Conservation (phyloP, 2,888 invertebrate species). For the Ornithoptera priamus region DNA sequence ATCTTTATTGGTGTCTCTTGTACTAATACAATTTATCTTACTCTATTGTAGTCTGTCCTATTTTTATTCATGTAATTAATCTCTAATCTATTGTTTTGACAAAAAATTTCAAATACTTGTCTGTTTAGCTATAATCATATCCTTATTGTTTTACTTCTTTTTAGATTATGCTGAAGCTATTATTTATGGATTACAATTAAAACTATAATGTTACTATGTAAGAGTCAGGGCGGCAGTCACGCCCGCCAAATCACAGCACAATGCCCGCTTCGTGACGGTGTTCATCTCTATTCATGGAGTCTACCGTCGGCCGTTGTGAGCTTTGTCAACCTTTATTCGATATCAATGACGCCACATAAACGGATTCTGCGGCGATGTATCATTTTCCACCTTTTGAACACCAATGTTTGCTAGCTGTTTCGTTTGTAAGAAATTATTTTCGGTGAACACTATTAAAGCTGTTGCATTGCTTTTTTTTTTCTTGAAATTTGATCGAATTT, state of each 20-base stretch:
- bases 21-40: too few relatives aligned
- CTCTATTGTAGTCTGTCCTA: too few relatives aligned
- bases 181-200: too few relatives aligned
- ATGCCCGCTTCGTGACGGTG: conserved; percentile 42
- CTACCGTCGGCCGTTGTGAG: conserved; percentile 31
- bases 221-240: conserved; percentile 38
- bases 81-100: too few relatives aligned
- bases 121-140: too few relatives aligned
- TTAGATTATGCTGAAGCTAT: too few relatives aligned
- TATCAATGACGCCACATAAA: conserved; percentile 47
- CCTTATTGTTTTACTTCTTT: too few relatives aligned
- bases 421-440: conserved; percentile 17
- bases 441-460: neutral
- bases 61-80: too few relatives aligned
- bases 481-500: neutral
- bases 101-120: too few relatives aligned
- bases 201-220: too few relatives aligned
- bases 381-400: conserved; percentile 36
- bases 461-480: neutral
- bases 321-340: conserved; percentile 46
- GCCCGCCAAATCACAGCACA: conserved; percentile 52
- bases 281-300: conserved; percentile 37
- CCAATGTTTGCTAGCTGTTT: conserved; percentile 21
- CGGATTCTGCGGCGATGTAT: conserved; percentile 36
- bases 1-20: too few relatives aligned